A percentile compares a stretch with the other conserved stretches of the same genome.
These are phyloP conservation scores for Paramuricea clavata DNA, from an alignment of 92 coral and sea anemone genomes.

Conservation along the genomic window DNA sequence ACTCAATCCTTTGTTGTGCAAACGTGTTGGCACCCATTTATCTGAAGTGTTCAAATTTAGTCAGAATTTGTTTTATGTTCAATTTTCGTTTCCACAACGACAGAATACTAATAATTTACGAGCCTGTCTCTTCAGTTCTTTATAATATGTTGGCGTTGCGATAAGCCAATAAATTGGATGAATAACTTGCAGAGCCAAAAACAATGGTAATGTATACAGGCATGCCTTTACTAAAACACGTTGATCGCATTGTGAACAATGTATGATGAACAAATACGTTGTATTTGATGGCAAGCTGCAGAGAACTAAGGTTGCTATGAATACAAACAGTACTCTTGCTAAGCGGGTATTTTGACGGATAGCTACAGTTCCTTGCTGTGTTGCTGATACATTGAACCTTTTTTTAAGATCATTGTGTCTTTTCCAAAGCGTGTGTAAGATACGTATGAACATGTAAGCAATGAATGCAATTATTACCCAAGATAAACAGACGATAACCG, in stretches of 20 bases:
- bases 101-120: conserved; percentile 1
- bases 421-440: conserved; percentile 27
- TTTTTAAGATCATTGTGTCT: conserved; percentile 15
- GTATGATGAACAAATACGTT: not conserved
- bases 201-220: conserved; percentile 7
- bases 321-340: conserved; percentile 13
- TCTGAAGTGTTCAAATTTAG: too few relatives aligned
- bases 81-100: not conserved
- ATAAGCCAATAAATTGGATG: conserved; percentile 7
- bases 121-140: conserved; percentile 13
- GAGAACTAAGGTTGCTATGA: not conserved
- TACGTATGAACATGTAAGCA: not conserved
- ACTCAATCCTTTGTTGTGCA: too few relatives aligned
- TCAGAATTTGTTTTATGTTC: too few relatives aligned
- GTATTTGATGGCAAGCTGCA: conserved; percentile 11
- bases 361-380: conserved; percentile 21
- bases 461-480: conserved; percentile 16
- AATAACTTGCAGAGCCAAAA: not conserved
- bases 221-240: not conserved
- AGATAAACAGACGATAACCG: not conserved
- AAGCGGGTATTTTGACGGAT: conserved; percentile 8
- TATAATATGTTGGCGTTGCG: conserved; percentile 27
- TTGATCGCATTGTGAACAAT: conserved; percentile 26
- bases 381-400: not conserved
- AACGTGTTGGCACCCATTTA: too few relatives aligned